Evolutionary conservation across 2,888 invertebrate species (phyloP), one percentile per base, ranked within the genome.

Genomic region (Meliscaeva auricollis): DNA sequence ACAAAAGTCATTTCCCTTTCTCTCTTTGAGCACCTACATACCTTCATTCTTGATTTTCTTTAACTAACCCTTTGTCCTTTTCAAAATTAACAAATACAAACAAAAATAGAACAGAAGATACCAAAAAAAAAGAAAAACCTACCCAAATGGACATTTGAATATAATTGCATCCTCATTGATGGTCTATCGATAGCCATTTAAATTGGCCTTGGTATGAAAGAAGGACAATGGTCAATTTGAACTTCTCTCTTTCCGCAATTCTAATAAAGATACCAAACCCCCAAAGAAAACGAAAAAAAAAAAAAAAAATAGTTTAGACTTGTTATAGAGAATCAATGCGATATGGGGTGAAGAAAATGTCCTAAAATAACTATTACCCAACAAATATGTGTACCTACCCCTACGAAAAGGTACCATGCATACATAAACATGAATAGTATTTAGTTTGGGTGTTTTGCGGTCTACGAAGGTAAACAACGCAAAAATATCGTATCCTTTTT

Each of bases 81-180:
- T 38, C 32, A 80, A 76, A n/a, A 80, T 80, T 73, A 80, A 73
- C 68, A 85, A 54, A 54, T 41, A 50, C 58, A 32, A 32, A 73
- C 35, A 60, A 68, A 20, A 6, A 35, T 8, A 35, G 7, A 35
- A 35, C 35, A 35, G 11, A 9, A 38, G 9, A 9, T 13, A 35
- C 6, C 35, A 35, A 54, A 3, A 41, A 48, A 62, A 11, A 66
- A 20, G 11, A n/a, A 8, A 46, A 46, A 15, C 13, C 13, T 8
- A 30, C 20, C 50, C 44, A 48, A 74, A 64, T 56, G 48, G 74
- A 75, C 72, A 81, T 85, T 85, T 81, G 81, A 76, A 77, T 85
- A 85, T 85, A 85, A 85, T 85, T 85, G 85, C 85, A 85, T 81
- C 73, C 81, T 73, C 81, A 69, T 81, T 85, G 85, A 85, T 80